These are phyloP conservation scores for Babylonia areolata DNA, from an alignment of 1,140 invertebrate genomes.

Conservation along the genomic window DNA sequence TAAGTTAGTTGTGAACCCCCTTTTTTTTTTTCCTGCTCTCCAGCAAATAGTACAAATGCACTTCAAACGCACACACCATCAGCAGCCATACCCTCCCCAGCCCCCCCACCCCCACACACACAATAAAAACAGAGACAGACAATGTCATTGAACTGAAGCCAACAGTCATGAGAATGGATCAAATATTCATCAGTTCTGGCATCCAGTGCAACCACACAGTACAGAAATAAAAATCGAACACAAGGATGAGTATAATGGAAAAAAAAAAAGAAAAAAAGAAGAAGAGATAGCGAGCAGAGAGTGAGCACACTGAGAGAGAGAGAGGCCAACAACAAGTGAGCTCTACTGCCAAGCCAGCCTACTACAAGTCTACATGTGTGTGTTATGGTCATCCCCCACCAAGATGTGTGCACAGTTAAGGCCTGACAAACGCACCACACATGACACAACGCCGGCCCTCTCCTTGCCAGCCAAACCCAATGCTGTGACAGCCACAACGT, in stretches of 20 bases:
- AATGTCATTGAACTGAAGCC: background rate
- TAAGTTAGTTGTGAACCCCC: no score
- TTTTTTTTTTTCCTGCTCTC: background rate
- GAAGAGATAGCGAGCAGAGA: background rate
- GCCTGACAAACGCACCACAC: no score
- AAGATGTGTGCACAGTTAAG: no score
- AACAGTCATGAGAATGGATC: background rate
- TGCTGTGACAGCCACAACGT: background rate
- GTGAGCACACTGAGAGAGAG: background rate
- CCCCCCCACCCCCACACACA: background rate
- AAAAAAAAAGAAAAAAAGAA: no score
- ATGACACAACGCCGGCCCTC: background rate
- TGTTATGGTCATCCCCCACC: no score
- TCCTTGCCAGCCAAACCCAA: background rate
- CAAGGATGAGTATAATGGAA: no score
- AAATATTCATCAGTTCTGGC: background rate
- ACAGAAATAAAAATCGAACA: background rate
- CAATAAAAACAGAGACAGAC: background rate
- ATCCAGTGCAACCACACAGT: no score
- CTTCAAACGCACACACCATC: background rate
- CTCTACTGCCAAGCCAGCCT: background rate
- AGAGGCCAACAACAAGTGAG: background rate
- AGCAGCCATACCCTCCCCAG: background rate
- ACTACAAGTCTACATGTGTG: no score
- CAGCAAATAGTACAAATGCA: no score